phyloP scores from a whole-genome alignment of 2,888 invertebrate genomes.

The Eubasilissa splendida region DNA sequence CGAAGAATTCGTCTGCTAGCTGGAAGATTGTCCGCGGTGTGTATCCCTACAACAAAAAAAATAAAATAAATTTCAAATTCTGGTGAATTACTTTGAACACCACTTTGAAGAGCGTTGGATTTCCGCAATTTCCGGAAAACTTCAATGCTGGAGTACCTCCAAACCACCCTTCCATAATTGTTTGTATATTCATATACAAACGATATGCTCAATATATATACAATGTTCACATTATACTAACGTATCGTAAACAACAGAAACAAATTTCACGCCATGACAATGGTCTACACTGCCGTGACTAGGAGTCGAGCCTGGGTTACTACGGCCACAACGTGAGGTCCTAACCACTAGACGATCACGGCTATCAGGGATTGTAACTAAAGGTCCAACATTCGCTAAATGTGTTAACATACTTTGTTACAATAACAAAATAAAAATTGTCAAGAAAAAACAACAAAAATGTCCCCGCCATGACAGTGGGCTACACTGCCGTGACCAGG shows the following conservation, averaged over 20 bases:
- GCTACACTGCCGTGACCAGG: slow-evolving; percentile 71
- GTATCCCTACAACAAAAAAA: slow-evolving; percentile 77
- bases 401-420: background rate
- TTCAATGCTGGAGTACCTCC: too few relatives aligned
- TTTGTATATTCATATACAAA: too few relatives aligned
- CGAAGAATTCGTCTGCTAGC: slow-evolving; percentile 92
- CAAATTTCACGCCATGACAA: slow-evolving; percentile 34
- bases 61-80: background rate
- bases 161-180: too few relatives aligned
- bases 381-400: background rate
- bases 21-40: slow-evolving; percentile 88
- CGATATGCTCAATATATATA: too few relatives aligned
- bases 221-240: too few relatives aligned
- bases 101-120: too few relatives aligned
- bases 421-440: background rate
- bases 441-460: background rate
- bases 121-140: too few relatives aligned
- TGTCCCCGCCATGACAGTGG: slow-evolving; percentile 42
- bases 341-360: slow-evolving; percentile 75
- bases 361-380: slow-evolving; percentile 60
- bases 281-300: slow-evolving; percentile 68
- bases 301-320: slow-evolving; percentile 76
- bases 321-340: slow-evolving; percentile 75
- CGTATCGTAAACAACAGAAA: too few relatives aligned
- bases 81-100: too few relatives aligned